Evolutionary conservation across 1,140 invertebrate genomes (phyloP).

Genomic region (Drosophila pseudoobscura): DNA sequence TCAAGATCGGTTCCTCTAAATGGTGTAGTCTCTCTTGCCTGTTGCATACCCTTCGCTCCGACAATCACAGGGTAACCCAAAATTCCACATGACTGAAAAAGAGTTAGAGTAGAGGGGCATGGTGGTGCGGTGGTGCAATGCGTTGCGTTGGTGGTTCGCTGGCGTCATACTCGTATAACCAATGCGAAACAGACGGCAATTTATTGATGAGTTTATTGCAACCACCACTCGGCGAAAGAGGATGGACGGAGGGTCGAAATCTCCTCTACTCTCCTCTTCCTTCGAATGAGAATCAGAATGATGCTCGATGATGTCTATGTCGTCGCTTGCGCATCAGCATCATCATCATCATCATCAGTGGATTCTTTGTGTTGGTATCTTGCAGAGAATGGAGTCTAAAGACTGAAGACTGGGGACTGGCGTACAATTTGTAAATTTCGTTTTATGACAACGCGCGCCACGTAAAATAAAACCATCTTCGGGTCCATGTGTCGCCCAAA

Average conservation of each 20-base stretch:
- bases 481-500: constrained; percentile 29
- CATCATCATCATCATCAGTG: constrained; percentile 56
- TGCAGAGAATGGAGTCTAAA: constrained; percentile 13
- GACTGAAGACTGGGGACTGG: too few relatives aligned
- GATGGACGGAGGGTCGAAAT: too few relatives aligned
- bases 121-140: constrained; percentile 28
- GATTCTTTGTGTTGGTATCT: constrained; percentile 65
- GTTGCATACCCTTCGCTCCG: too few relatives aligned
- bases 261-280: constrained; percentile 2
- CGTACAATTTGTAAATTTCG: constrained; percentile 82
- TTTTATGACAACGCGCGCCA: constrained; percentile 73
- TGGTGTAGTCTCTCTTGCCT: too few relatives aligned
- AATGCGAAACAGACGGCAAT: constrained; percentile 75
- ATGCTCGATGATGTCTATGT: constrained; percentile 74
- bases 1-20: too few relatives aligned
- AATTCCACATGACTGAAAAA: too few relatives aligned
- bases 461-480: constrained; percentile 64
- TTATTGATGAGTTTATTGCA: constrained; percentile 83
- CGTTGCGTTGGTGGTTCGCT: constrained; percentile 44
- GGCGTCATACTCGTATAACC: constrained; percentile 44
- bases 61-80: too few relatives aligned
- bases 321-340: constrained; percentile 36
- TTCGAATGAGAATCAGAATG: constrained; percentile 33
- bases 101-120: constrained; percentile 12
- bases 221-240: constrained; percentile 33